Base-by-base conservation (phyloP, 2,888 invertebrate genomes). In the Norana najaformis region DNA sequence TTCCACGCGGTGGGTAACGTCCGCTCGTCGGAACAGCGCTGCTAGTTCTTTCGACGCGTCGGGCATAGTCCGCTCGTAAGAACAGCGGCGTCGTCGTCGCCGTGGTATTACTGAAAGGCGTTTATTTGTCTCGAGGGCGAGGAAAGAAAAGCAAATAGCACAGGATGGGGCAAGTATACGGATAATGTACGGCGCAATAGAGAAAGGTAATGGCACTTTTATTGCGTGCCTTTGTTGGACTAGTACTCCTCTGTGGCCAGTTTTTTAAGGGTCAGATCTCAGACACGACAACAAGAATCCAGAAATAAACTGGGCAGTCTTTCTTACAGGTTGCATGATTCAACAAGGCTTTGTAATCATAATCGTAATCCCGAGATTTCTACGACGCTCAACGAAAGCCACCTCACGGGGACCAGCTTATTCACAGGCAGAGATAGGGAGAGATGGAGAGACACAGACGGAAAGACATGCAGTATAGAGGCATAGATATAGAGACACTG, bases 1-100 rank as follows among this genome's bases (percentile, higher is more conserved):
- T 88, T n/a, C 88, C 88, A 37, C 39, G 35, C 82, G 38, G 36
- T n/a, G 88, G 18, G 69, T 82, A 82, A 37, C 37, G 39, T n/a
- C 88, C 90, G 88, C 88, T 90, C 18, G 41, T 34, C 88, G 38
- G 88, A 47, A 41, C 39, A 34, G 37, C 39, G 38, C 20, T 35
- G 88, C 39, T 36, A 53, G 23, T 30, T 53, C n/a, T n/a, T n/a
- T n/a, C n/a, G 35, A 88, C 23, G 41, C 35, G 23, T 30, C 6
- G 23, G 89, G 89, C n/a, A 53, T 36, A 23, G 89, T 47, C 53
- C 82, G 38, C 69, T 30, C 4, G n/a, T 69, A 69, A 69, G 30
- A 69, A 69, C n/a, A n/a, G 69, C 69, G 30, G 3, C 69, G 69
- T 13, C 5, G 69, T 13, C 47, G 23, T 47, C 47, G 47, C 13